Base-by-base conservation (phyloP, 2,888 invertebrate genomes). In the Acronicta alni region DNA sequence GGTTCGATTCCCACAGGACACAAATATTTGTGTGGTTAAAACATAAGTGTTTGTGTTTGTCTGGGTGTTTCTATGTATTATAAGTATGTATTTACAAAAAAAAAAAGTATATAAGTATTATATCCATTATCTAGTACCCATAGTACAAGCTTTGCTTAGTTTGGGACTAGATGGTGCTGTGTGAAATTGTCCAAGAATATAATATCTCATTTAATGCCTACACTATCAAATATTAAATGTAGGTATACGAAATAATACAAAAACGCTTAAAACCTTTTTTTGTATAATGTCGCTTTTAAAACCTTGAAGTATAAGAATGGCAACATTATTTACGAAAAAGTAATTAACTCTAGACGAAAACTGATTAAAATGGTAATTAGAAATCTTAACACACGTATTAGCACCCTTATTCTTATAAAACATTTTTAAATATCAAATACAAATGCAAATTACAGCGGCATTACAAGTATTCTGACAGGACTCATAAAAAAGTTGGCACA, bases 401-500 rank as follows among this genome's bases (percentile, higher is more conserved):
- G 39, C 67, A 76, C 54, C 53, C 45, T 78, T 63, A 66, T 62
- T 55, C n/a, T 61, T 58, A 70, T 74, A 65, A 58, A 60, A 61
- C 57, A 67, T 72, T 67, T 75, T 70, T 45, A 70, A 79, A 67
- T 64, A 59, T 69, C 56, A 68, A 79, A 80, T 81, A 84, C 83
- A 85, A 90, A 89, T 88, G 85, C 81, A 89, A 92, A 90, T 89
- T 86, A 85, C 82, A 82, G 86, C 87, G 87, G 85, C 82, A 82
- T 85, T 85, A 89, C 87, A 85, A 84, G 86, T 84, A 86, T 85
- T 86, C 85, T 87, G 86, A 90, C 91, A 90, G 86, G 84, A 83
- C 86, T 87, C 90, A 89, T 92, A 90, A 92, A 91, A 92, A 90
- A 86, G 88, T 89, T 72, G 81, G 83, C 84, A 80, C 84, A 80